These are phyloP conservation scores for Epizoanthus rinbou DNA, from an alignment of 92 coral and sea anemone genomes.

Conservation along the genomic window DNA sequence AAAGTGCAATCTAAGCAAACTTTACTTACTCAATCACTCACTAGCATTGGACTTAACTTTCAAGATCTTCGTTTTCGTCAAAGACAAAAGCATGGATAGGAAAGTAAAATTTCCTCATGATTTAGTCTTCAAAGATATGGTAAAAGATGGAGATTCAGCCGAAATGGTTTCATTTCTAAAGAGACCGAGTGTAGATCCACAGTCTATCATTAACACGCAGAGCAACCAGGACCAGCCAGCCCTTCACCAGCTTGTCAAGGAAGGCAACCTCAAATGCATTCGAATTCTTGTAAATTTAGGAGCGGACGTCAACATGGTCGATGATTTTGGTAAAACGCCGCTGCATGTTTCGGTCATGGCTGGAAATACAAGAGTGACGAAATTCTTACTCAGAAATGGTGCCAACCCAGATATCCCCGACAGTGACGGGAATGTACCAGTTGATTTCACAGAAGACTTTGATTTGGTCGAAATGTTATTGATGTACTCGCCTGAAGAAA, in stretches of 20 bases:
- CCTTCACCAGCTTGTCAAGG: conserved; percentile 88
- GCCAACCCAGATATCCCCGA: conserved; percentile 91
- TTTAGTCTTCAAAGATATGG: conserved; percentile 92
- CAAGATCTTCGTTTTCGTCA: too few species aligned
- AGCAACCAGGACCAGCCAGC: conserved; percentile 77
- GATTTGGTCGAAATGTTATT: conserved; percentile 90
- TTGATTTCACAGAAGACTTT: conserved; percentile 93
- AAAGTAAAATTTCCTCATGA: conserved; percentile 95
- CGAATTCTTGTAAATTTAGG: conserved; percentile 90
- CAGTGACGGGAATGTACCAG: conserved; percentile 76
- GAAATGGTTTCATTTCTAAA: conserved; percentile 90
- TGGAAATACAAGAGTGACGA: conserved; percentile 70
- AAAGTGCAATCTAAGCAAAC: neutral
- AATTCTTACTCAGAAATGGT: conserved; percentile 83
- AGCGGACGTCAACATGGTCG: conserved; percentile 94
- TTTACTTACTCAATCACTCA: neutral
- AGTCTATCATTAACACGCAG: conserved; percentile 76
- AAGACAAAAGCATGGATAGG: conserved; percentile 59
- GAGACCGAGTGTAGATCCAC: conserved; percentile 96
- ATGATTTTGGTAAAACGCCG: conserved; percentile 83
- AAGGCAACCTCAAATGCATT: conserved; percentile 95
- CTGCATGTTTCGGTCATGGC: conserved; percentile 83
- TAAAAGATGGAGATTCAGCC: conserved; percentile 94
- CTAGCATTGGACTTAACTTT: too few species aligned
- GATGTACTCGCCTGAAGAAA: conserved; percentile 79